Evolutionary conservation across 2,888 invertebrate genomes (phyloP).

Genomic region (Pediacus dermestoides): DNA sequence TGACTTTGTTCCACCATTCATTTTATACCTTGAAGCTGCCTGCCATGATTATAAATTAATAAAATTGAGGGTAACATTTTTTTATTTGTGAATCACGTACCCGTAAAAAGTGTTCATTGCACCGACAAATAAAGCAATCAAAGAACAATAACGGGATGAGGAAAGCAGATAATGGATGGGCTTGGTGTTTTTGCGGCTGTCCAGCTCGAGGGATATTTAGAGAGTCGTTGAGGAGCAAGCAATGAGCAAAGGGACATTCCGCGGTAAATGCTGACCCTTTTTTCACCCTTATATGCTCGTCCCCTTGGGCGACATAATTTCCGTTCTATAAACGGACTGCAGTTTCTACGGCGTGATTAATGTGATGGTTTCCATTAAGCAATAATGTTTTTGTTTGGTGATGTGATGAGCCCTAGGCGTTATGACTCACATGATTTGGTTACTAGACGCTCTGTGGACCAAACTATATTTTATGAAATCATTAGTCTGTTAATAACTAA

Average conservation of each 20-base stretch:
- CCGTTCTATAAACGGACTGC: slow-evolving; percentile 46
- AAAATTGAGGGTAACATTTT: neutral
- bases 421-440: slow-evolving; percentile 5
- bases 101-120: slow-evolving; percentile 14
- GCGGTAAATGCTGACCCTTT: slow-evolving; percentile 36
- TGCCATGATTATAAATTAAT: neutral
- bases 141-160: slow-evolving; percentile 23
- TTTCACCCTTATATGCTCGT: slow-evolving; percentile 40
- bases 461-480: slow-evolving; percentile 9
- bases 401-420: slow-evolving; percentile 32
- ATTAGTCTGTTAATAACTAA: slow-evolving; percentile 11
- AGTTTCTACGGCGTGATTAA: slow-evolving; percentile 45
- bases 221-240: slow-evolving; percentile 6
- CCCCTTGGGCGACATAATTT: slow-evolving; percentile 50
- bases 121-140: slow-evolving; percentile 24
- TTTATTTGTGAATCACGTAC: neutral
- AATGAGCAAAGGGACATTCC: slow-evolving; percentile 1
- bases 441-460: neutral
- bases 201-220: slow-evolving; percentile 22
- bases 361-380: slow-evolving; percentile 49
- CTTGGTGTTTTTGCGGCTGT: slow-evolving; percentile 23
- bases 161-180: slow-evolving; percentile 22
- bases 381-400: slow-evolving; percentile 46
- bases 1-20: slow-evolving; percentile 1
- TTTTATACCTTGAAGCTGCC: neutral